Evolutionary conservation across 2,113 vertebrate species (phyloP).

Genomic region (Anoura caudifer): DNA sequence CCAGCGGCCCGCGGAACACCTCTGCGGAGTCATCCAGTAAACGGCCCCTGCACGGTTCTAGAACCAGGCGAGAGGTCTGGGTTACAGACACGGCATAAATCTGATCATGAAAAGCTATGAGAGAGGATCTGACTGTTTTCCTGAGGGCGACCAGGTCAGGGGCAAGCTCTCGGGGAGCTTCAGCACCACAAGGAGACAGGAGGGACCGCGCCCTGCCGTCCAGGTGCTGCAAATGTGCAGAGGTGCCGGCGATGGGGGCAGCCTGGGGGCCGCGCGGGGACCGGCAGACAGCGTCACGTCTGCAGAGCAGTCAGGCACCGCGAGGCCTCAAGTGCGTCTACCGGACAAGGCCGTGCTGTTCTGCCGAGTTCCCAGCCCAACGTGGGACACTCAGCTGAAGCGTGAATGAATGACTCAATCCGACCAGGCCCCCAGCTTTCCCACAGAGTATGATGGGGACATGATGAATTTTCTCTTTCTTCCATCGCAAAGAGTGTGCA

Average conservation of each 20-base stretch:
- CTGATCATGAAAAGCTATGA: neutral
- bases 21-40: neutral
- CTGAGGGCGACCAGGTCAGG: neutral
- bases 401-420: neutral
- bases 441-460: neutral
- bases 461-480: neutral
- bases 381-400: neutral
- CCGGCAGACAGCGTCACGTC: neutral
- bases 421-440: neutral
- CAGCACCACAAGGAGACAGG: no score
- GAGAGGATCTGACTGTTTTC: neutral
- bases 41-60: neutral
- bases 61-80: neutral
- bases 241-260: rapidly evolving
- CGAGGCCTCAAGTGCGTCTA: neutral
- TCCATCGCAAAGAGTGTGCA: neutral
- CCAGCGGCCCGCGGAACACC: neutral
- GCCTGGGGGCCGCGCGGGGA: rapidly evolving
- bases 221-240: rapidly evolving
- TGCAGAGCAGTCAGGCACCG: neutral
- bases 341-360: neutral
- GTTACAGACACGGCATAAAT: neutral
- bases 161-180: neutral
- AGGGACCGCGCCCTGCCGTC: neutral
- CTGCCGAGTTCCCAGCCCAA: neutral